phyloP scores from a whole-genome alignment of 2,888 invertebrate species.

The Drosophila gaucha region DNA sequence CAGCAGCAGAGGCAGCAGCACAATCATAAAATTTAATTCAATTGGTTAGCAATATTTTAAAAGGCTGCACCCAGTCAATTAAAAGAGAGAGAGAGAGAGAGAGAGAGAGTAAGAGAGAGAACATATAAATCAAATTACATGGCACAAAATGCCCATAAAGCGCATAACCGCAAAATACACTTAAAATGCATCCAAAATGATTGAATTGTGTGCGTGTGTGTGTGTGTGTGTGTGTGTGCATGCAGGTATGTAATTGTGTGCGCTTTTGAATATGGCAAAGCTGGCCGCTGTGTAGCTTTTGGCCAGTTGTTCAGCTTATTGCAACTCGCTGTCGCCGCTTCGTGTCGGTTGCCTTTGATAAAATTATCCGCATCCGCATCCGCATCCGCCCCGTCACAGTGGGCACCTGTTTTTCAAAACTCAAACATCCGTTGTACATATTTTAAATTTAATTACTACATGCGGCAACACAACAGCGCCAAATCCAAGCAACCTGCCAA shows the following conservation, averaged over 20 bases:
- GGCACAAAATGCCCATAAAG: conserved; percentile 75
- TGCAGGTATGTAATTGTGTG: conserved; percentile 9
- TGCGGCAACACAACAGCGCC: conserved; percentile 48
- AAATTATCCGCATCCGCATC: conserved; percentile 59
- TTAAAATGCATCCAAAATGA: conserved; percentile 73
- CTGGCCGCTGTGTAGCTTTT: conserved; percentile 42
- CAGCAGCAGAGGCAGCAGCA: conserved; percentile 10
- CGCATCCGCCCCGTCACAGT: not conserved
- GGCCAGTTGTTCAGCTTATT: conserved; percentile 49
- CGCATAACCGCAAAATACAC: conserved; percentile 78
- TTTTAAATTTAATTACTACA: conserved; percentile 76
- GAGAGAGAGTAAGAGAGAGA: not conserved
- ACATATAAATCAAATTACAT: conserved; percentile 74
- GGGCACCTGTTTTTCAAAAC: conserved; percentile 64
- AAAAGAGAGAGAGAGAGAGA: conserved; percentile 13
- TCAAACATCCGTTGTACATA: conserved; percentile 67
- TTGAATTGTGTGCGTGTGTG: conserved; percentile 65
- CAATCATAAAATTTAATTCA: conserved; percentile 59
- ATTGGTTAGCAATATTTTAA: conserved; percentile 58
- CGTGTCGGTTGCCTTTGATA: conserved; percentile 64
- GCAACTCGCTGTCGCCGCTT: conserved; percentile 38
- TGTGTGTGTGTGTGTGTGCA: conserved; percentile 10
- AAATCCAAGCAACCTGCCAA: conserved; percentile 59
- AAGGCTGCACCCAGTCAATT: conserved; percentile 63
- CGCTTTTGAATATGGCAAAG: conserved; percentile 29